phyloP scores from a whole-genome alignment of 2,113 vertebrate species.

The Archocentrus centrarchus region DNA sequence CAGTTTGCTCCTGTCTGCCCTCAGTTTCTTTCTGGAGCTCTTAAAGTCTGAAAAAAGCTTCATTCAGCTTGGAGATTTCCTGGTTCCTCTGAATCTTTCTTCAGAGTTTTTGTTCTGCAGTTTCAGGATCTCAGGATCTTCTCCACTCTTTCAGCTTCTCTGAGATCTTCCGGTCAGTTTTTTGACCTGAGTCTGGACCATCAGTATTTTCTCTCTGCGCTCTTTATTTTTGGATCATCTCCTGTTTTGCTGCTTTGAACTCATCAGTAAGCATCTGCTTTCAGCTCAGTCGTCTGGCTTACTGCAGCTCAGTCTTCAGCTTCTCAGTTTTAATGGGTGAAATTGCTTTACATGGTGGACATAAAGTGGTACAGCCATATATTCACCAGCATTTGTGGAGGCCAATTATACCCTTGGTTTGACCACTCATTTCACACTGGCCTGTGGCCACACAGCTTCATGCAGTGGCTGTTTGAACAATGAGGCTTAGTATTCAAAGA shows the following conservation, averaged over 20 bases:
- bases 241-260: too few relatives aligned
- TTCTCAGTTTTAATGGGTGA: not conserved
- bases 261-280: too few relatives aligned
- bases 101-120: not conserved
- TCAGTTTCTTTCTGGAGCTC: not conserved
- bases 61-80: not conserved
- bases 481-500: not conserved
- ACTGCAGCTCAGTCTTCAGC: not conserved
- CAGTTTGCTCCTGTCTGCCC: not conserved
- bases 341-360: not conserved
- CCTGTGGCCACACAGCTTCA: not conserved
- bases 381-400: not conserved
- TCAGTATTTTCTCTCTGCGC: not conserved
- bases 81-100: not conserved
- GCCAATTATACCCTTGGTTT: accelerated
- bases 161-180: too few relatives aligned
- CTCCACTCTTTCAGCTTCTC: not conserved
- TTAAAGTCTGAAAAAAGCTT: not conserved
- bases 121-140: not conserved
- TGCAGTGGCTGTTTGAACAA: not conserved
- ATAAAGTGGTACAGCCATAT: not conserved
- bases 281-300: not conserved
- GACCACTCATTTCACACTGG: not conserved
- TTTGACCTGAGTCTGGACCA: too few relatives aligned
- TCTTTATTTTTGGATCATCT: not conserved